Conservation (phyloP, 2,888 invertebrate species). For the Caenorhabditis doughertyi region DNA sequence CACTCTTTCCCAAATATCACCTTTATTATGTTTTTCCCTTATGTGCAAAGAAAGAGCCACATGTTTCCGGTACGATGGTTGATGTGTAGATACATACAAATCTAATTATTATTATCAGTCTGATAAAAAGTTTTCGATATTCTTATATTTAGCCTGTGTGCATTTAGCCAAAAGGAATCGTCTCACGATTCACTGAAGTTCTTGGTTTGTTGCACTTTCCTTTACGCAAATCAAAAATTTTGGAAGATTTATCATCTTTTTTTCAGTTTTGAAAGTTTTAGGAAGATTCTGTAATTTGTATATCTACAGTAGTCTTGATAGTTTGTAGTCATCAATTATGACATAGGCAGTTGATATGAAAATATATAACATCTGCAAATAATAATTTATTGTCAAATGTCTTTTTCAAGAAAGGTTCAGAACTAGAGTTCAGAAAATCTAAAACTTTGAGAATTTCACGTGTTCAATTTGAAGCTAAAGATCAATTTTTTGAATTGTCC, state of each 20-base stretch:
- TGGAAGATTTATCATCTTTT: background rate
- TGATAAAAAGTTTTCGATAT: constrained; percentile 16
- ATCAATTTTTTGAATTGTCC: no score
- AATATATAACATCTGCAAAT: no score
- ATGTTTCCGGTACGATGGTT: background rate
- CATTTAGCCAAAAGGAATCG: background rate
- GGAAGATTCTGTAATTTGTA: no score
- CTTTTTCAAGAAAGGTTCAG: no score
- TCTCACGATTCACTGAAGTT: constrained; percentile 38
- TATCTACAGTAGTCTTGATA: background rate
- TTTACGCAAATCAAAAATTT: background rate
- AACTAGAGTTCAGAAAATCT: background rate
- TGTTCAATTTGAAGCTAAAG: no score
- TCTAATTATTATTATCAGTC: constrained; percentile 9
- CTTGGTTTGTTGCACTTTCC: constrained; percentile 28
- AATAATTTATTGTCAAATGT: no score
- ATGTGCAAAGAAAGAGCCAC: background rate
- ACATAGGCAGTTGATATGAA: background rate
- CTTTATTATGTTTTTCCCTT: background rate
- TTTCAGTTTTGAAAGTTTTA: constrained; percentile 36
- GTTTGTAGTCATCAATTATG: constrained; percentile 5
- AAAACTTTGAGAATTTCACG: no score
- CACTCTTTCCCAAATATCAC: background rate
- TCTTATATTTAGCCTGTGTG: constrained; percentile 9
- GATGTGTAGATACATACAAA: no score